Evolutionary conservation across 2,113 vertebrate species (phyloP).

Genomic region (Speoplatyrhinus poulsoni): DNA sequence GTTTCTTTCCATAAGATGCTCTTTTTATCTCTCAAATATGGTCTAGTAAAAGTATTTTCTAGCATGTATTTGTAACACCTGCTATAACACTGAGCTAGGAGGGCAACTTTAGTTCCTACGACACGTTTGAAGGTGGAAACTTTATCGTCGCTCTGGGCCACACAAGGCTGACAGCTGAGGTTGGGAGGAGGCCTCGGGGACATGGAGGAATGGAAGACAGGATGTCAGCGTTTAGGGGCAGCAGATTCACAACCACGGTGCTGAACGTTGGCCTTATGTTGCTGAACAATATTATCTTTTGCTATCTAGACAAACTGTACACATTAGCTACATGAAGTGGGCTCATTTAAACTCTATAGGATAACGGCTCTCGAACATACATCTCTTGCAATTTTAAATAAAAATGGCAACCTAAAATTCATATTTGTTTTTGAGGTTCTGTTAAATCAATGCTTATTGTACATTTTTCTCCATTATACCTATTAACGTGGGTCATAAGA

Average conservation of each 20-base stretch:
- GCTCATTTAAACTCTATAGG: conserved; percentile 15
- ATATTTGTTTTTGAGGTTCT: neutral
- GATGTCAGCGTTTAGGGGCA: conserved; percentile 30
- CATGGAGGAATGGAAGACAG: conserved; percentile 51
- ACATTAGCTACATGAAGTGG: conserved; percentile 30
- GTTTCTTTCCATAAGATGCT: conserved; percentile 77
- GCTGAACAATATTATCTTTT: conserved; percentile 34
- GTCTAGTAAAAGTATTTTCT: conserved; percentile 90
- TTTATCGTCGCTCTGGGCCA: conserved; percentile 78
- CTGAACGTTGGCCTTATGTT: conserved; percentile 27
- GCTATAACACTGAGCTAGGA: conserved; percentile 92
- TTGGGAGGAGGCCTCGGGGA: conserved; percentile 31
- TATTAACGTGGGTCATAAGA: conserved; percentile 25
- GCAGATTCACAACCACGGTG: conserved; percentile 56
- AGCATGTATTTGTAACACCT: conserved; percentile 88
- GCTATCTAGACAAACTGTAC: conserved; percentile 22
- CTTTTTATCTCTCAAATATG: conserved; percentile 79
- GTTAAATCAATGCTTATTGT: neutral
- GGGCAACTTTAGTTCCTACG: conserved; percentile 80
- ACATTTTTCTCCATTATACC: too few species aligned
- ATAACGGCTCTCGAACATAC: neutral
- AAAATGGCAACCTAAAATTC: conserved; percentile 4
- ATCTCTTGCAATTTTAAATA: neutral
- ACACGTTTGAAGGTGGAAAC: conserved; percentile 84
- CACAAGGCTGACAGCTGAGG: conserved; percentile 37